These are phyloP conservation scores for Zosterops hypoxanthus DNA, from an alignment of 2,113 vertebrate genomes.

Conservation along the genomic window DNA sequence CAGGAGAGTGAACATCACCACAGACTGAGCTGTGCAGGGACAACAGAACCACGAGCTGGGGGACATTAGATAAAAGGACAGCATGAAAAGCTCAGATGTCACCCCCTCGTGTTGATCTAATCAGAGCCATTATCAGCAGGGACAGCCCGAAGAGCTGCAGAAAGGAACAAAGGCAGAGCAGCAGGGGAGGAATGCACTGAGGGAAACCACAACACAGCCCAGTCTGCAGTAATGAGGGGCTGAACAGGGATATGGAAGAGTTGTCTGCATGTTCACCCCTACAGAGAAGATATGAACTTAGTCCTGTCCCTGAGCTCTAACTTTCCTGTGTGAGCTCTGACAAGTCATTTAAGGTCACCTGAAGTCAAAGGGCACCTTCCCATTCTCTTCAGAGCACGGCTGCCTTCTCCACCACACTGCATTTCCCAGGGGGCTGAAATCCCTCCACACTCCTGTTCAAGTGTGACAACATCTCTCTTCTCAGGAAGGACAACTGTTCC, in stretches of 20 bases:
- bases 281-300: not conserved
- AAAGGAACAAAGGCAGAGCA: not conserved
- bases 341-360: not conserved
- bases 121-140: constrained; percentile 3
- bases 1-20: constrained; percentile 60
- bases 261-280: not conserved
- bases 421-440: not conserved
- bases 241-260: not conserved
- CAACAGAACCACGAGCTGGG: constrained; percentile 36
- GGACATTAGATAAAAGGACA: constrained; percentile 43
- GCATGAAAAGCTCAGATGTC: constrained; percentile 39
- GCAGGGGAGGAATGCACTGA: not conserved
- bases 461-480: not conserved
- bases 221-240: not conserved
- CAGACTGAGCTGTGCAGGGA: constrained; percentile 34
- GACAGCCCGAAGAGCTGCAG: not conserved
- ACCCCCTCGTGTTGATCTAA: constrained; percentile 14
- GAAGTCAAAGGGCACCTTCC: not conserved
- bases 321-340: not conserved
- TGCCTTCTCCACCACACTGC: not conserved
- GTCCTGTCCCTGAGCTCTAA: not conserved
- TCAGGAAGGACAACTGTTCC: not conserved
- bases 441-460: not conserved
- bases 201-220: not conserved
- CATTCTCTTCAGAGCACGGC: not conserved